Evolutionary conservation across 1,140 invertebrate genomes (phyloP).

Genomic region (Elymnias hypermnestra): DNA sequence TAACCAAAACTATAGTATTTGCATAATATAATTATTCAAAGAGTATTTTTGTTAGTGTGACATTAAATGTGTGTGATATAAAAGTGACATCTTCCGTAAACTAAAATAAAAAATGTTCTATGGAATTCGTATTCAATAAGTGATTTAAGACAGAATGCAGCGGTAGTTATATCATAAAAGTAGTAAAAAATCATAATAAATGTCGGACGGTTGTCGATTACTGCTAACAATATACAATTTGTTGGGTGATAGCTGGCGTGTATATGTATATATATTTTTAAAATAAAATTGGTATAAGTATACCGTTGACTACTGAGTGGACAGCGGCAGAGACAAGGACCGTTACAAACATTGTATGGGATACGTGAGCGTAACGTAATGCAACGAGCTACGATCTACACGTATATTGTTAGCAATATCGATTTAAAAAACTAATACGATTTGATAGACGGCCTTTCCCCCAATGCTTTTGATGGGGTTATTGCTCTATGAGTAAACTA

Average conservation of each 20-base stretch:
- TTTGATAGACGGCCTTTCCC: too few species aligned
- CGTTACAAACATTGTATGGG: constrained; percentile 56
- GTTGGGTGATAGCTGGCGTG: constrained; percentile 30
- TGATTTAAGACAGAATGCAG: constrained; percentile 28
- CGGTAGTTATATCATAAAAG: constrained; percentile 30
- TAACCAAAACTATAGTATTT: too few species aligned
- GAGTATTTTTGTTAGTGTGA: too few species aligned
- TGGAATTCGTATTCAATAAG: constrained; percentile 24
- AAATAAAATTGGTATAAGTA: constrained; percentile 48
- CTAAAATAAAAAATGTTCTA: too few species aligned
- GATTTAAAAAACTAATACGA: too few species aligned
- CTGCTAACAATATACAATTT: constrained; percentile 51
- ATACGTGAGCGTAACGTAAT: constrained; percentile 57
- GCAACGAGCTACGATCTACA: constrained; percentile 26
- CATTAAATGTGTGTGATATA: too few species aligned
- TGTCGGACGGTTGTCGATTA: constrained; percentile 35
- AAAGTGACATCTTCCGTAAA: too few species aligned
- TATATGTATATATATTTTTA: constrained; percentile 37
- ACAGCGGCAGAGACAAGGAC: constrained; percentile 37
- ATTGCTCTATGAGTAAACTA: too few species aligned
- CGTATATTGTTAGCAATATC: too few species aligned
- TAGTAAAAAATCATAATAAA: constrained; percentile 27
- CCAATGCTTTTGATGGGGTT: too few species aligned
- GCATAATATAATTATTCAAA: too few species aligned
- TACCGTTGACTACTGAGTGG: constrained; percentile 51